phyloP scores from a whole-genome alignment of 2,888 invertebrate species.

The Melinopterus prodromus region DNA sequence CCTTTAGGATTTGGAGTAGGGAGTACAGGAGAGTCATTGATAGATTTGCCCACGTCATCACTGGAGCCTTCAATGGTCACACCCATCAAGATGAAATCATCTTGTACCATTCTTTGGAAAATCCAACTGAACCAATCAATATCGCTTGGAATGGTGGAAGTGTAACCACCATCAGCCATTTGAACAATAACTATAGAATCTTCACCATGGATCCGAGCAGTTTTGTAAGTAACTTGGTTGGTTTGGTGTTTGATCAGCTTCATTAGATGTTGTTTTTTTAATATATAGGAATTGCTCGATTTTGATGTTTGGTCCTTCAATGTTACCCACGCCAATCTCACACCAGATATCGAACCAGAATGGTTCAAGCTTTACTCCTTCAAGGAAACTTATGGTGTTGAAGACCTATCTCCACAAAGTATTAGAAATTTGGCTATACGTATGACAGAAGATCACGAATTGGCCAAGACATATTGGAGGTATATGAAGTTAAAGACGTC shows the following conservation, averaged over 20 bases:
- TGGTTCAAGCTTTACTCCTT: conserved; percentile 81
- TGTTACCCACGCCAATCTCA: conserved; percentile 74
- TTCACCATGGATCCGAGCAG: conserved; percentile 49
- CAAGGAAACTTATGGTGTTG: conserved; percentile 70
- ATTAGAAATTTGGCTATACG: conserved; percentile 68
- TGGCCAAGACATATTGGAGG: conserved; percentile 29
- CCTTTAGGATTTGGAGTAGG: conserved; percentile 74
- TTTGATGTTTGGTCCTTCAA: conserved; percentile 79
- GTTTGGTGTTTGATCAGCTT: background rate
- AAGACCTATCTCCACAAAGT: conserved; percentile 69
- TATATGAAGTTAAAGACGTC: background rate
- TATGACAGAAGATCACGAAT: conserved; percentile 60
- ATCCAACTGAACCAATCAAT: conserved; percentile 66
- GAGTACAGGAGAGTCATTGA: conserved; percentile 66
- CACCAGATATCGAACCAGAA: conserved; percentile 65
- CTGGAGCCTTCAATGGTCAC: conserved; percentile 84
- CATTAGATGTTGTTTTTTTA: conserved; percentile 11
- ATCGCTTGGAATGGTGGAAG: conserved; percentile 87
- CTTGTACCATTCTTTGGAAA: conserved; percentile 69
- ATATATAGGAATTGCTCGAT: conserved; percentile 65
- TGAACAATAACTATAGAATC: conserved; percentile 66
- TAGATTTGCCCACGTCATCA: conserved; percentile 61
- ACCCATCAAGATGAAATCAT: conserved; percentile 80
- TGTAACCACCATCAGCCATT: conserved; percentile 80
- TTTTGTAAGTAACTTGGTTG: conserved; percentile 48